Evolutionary conservation across 2,888 invertebrate genomes (phyloP).

Genomic region (Arge pagana): DNA sequence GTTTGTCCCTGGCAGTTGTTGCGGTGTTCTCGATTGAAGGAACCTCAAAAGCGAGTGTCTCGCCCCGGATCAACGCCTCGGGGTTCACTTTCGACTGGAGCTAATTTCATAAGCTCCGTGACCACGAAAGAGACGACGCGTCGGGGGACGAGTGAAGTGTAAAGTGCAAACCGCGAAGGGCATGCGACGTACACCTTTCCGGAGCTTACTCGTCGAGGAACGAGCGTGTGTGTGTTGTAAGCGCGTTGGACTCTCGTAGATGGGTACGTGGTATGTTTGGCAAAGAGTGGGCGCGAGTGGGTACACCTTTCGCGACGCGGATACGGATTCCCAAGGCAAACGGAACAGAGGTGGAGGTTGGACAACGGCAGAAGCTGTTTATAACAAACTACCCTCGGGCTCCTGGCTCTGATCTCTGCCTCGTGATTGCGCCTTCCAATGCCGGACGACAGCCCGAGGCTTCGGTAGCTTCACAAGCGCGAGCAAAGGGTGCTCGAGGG

Average conservation of each 20-base stretch:
- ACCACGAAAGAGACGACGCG: constrained; percentile 12
- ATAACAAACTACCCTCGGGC: constrained; percentile 53
- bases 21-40: no score
- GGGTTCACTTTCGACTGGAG: no score
- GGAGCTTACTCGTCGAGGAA: neutral
- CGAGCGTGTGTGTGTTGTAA: neutral
- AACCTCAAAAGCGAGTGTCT: no score
- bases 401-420: constrained; percentile 46
- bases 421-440: constrained; percentile 37
- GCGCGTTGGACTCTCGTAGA: neutral
- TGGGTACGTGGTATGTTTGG: no score
- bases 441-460: constrained; percentile 29
- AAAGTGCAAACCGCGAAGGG: constrained; percentile 4
- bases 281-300: neutral
- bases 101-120: constrained; percentile 22
- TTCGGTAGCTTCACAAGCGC: constrained; percentile 30
- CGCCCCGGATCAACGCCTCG: neutral
- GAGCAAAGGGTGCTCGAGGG: constrained; percentile 38
- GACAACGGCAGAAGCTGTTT: constrained; percentile 40
- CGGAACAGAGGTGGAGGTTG: constrained; percentile 12
- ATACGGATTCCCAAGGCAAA: no score
- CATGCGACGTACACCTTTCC: neutral
- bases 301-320: no score
- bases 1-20: no score
- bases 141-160: neutral